phyloP scores from a whole-genome alignment of 92 coral and sea anemone species.

The Bergia puertoricense region DNA sequence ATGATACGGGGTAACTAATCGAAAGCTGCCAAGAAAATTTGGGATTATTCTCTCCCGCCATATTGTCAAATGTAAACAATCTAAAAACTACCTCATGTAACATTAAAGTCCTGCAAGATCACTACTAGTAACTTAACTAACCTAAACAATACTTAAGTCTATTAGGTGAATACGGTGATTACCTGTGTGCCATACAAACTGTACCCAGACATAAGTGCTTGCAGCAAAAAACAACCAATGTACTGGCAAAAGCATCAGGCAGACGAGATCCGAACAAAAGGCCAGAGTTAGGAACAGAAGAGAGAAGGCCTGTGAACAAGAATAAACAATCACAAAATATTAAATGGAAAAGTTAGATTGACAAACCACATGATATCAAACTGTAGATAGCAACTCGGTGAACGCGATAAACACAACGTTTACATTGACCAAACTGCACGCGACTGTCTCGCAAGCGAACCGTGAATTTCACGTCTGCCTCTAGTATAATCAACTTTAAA shows the following conservation, averaged over 20 bases:
- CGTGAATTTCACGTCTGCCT: slow-evolving; percentile 13
- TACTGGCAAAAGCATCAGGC: slow-evolving; percentile 90
- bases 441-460: slow-evolving; percentile 36
- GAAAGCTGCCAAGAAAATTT: slow-evolving; percentile 26
- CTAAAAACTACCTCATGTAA: slow-evolving; percentile 19
- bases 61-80: slow-evolving; percentile 44
- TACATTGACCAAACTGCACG: slow-evolving; percentile 21
- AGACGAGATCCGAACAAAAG: slow-evolving; percentile 92
- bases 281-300: slow-evolving; percentile 93
- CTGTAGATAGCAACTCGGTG: background rate
- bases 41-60: slow-evolving; percentile 33
- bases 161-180: background rate
- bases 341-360: slow-evolving; percentile 14
- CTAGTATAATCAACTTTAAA: slow-evolving; percentile 8
- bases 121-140: slow-evolving; percentile 11
- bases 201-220: slow-evolving; percentile 99
- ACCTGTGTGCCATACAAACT: slow-evolving; percentile 99
- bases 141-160: background rate
- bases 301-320: slow-evolving; percentile 82
- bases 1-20: slow-evolving; percentile 5
- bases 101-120: slow-evolving; percentile 36
- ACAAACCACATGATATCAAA: slow-evolving; percentile 54
- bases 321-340: slow-evolving; percentile 22
- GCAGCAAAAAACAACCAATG: slow-evolving; percentile 99
- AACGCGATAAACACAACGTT: slow-evolving; percentile 11